phyloP scores from a whole-genome alignment of 1,140 invertebrate genomes.

The Heliothis subflexa region DNA sequence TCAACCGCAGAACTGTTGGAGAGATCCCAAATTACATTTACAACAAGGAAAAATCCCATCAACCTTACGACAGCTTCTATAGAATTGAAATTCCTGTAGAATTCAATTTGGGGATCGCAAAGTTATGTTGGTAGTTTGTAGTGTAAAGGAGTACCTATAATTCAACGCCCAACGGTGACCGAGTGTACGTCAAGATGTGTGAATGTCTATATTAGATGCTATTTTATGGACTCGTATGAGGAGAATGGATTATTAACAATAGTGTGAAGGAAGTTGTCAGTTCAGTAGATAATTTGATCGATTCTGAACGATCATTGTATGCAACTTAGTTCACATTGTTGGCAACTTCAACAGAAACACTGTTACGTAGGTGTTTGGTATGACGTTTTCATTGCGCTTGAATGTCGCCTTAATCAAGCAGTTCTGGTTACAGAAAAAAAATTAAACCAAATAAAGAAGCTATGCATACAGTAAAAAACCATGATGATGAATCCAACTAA shows the following conservation, averaged over 20 bases:
- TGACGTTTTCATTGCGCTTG: no score
- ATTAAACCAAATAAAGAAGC: neutral
- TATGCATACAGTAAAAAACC: neutral
- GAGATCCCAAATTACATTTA: conserved; percentile 7
- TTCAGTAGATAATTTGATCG: neutral
- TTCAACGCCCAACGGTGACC: conserved; percentile 43
- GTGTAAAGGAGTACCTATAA: conserved; percentile 41
- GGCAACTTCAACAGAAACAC: no score
- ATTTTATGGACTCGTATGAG: neutral
- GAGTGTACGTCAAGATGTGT: conserved; percentile 41
- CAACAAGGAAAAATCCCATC: neutral
- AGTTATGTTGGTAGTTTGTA: conserved; percentile 15
- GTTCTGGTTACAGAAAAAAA: no score
- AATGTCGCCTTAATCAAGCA: no score
- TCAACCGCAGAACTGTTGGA: conserved; percentile 39
- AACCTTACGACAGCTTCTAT: neutral
- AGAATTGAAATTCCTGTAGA: neutral
- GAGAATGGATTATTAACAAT: conserved; percentile 25
- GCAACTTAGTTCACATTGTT: neutral
- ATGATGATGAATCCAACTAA: neutral
- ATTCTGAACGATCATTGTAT: neutral
- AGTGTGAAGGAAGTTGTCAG: neutral
- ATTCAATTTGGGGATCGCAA: neutral
- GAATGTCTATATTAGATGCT: conserved; percentile 37
- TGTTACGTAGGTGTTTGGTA: no score